Conservation (phyloP, 1,140 invertebrate species). For the Belonocnema kinseyi region DNA sequence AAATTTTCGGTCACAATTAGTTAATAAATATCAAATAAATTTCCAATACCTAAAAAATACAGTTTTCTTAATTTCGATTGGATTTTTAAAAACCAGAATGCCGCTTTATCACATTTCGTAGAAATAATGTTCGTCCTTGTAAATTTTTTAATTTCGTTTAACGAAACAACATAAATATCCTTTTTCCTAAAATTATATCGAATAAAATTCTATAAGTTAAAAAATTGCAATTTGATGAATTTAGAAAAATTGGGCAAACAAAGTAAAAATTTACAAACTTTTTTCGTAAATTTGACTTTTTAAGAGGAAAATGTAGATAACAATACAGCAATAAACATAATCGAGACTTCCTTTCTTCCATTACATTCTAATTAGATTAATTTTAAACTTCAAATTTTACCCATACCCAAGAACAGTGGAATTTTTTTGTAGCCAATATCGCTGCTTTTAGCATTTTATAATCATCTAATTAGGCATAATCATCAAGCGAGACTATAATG, state of each 20-base stretch:
- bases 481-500: slow-evolving; percentile 24
- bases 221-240: no score
- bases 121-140: neutral
- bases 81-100: slow-evolving; percentile 2
- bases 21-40: neutral
- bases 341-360: neutral
- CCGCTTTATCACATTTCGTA: slow-evolving; percentile 22
- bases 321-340: neutral
- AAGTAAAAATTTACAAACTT: no score
- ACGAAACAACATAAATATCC: slow-evolving; percentile 15
- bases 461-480: slow-evolving; percentile 20
- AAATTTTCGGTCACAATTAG: neutral
- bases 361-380: neutral
- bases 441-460: neutral
- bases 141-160: neutral
- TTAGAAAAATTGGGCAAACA: no score
- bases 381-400: neutral
- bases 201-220: neutral
- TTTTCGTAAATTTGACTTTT: no score
- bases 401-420: slow-evolving; percentile 10
- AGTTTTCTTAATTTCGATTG: neutral
- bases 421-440: slow-evolving; percentile 4
- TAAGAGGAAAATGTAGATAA: neutral
- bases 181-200: neutral
- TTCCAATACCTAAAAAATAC: neutral